Conservation (phyloP, 2,888 invertebrate genomes). For the Dynastes grantii region DNA sequence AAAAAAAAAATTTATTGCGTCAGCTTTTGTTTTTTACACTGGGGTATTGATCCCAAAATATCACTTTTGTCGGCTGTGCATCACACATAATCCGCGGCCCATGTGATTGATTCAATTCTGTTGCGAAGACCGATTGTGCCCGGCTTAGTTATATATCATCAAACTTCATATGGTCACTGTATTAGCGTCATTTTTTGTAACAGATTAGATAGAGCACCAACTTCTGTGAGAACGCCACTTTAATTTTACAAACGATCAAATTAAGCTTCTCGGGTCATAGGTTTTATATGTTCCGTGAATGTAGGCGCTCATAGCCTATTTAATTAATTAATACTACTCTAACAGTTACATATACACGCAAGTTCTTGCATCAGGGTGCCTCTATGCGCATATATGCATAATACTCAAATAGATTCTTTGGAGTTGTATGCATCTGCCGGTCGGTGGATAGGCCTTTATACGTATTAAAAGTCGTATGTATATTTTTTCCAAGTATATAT, state of each 20-base stretch:
- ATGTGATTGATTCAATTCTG: no score
- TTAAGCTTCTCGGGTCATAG: slow-evolving; percentile 28
- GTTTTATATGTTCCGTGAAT: slow-evolving; percentile 2
- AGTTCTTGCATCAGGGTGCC: slow-evolving; percentile 25
- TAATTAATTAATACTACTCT: slow-evolving; percentile 29
- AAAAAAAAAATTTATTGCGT: no score
- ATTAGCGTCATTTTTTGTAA: no score
- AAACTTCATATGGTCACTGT: no score
- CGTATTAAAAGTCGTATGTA: neutral
- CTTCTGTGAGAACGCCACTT: slow-evolving; percentile 28
- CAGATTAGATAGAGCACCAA: neutral
- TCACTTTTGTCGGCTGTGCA: no score
- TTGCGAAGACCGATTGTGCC: no score
- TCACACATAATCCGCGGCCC: no score
- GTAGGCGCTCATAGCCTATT: neutral
- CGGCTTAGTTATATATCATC: no score
- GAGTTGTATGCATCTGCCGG: slow-evolving; percentile 14
- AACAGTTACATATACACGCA: neutral
- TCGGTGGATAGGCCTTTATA: neutral
- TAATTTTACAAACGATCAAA: slow-evolving; percentile 30
- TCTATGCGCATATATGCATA: neutral
- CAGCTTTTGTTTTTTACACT: no score
- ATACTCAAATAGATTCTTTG: no score
- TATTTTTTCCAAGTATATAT: neutral
- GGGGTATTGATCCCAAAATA: no score